Conservation (phyloP, 1,140 invertebrate species). For the Episyrphus balteatus region DNA sequence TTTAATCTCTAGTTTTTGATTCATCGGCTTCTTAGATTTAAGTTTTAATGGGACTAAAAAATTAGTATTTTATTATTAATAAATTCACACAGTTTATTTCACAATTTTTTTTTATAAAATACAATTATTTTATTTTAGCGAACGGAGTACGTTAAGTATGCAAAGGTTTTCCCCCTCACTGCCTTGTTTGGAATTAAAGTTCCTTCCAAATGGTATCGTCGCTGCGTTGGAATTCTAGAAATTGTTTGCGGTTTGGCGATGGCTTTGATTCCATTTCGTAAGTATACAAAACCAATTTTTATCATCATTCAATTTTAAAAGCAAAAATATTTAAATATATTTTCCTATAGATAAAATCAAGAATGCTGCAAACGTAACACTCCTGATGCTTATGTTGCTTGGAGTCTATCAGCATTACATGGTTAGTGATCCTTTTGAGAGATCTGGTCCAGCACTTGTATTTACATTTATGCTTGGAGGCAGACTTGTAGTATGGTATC, state of each 20-base stretch:
- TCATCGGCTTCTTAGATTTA: too few relatives aligned
- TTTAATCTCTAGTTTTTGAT: too few relatives aligned
- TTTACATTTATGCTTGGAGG: slow-evolving; percentile 94
- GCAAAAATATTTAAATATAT: slow-evolving; percentile 11
- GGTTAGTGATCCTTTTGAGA: slow-evolving; percentile 85
- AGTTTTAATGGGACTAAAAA: too few relatives aligned
- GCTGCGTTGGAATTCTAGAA: slow-evolving; percentile 77
- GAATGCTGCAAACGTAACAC: slow-evolving; percentile 71
- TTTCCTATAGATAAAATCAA: slow-evolving; percentile 69
- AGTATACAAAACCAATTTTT: slow-evolving; percentile 36
- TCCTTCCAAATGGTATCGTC: slow-evolving; percentile 85
- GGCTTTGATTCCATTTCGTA: slow-evolving; percentile 79
- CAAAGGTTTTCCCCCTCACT: slow-evolving; percentile 89
- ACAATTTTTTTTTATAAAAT: background rate
- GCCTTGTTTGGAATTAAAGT: slow-evolving; percentile 74
- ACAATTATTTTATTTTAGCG: slow-evolving; percentile 56
- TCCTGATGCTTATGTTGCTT: slow-evolving; percentile 73
- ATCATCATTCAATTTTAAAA: background rate
- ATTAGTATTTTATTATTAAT: too few relatives aligned
- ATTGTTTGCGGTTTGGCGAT: slow-evolving; percentile 81
- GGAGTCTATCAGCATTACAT: slow-evolving; percentile 88
- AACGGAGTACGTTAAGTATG: slow-evolving; percentile 93
- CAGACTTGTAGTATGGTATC: slow-evolving; percentile 64
- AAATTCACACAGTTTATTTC: too few relatives aligned
- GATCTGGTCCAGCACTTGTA: slow-evolving; percentile 83